Evolutionary conservation across 2,888 invertebrate species (phyloP), one percentile per base, ranked within the genome.

Genomic region (Vesta saturnalis): DNA sequence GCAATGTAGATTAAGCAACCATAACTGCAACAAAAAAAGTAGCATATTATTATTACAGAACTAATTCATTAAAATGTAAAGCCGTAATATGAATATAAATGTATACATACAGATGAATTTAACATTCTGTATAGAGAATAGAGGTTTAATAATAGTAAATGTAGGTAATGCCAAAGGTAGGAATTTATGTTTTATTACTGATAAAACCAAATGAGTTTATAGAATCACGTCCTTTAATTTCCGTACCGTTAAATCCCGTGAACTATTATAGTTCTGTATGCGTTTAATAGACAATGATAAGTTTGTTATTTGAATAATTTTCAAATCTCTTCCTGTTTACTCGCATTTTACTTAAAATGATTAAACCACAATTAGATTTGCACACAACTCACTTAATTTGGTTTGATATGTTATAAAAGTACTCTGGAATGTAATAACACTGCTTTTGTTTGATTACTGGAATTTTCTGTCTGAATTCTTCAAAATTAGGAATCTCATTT

Each of bases 1-100:
- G 94, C 92, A 83, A 96, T 90, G 86, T 92, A 94, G 76, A 95
- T 91, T 82, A 94, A 88, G 84, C 92, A 92, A 78, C 92, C 92
- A 83, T 94, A 93, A 82, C 94, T 94, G 88, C 19, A 88, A 87
- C 74, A 78, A 76, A 78, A 76, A 15, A 47, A 15, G n/a, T 19
- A 54, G 21, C 6, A 2, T n/a, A 54, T 54, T 54, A 49, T 8
- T 14, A 16, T 49, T 49, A 16, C 49, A 49, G 12, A 22, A 22
- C 15, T 46, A 8, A 46, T 14, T 4, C 46, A n/a, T n/a, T n/a
- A n/a, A n/a, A n/a, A n/a, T 46, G 46, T 14, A n/a, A 8, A 5
- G 4, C 15, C 30, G 30, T 5, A 30, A 30, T 30, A 6, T 30
- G 30, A 30, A 30, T 30, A 30, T 30, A 10, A 30, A 30, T 30